Evolutionary conservation across 2,113 vertebrate genomes (phyloP).

Genomic region (Phrynosoma platyrhinos): DNA sequence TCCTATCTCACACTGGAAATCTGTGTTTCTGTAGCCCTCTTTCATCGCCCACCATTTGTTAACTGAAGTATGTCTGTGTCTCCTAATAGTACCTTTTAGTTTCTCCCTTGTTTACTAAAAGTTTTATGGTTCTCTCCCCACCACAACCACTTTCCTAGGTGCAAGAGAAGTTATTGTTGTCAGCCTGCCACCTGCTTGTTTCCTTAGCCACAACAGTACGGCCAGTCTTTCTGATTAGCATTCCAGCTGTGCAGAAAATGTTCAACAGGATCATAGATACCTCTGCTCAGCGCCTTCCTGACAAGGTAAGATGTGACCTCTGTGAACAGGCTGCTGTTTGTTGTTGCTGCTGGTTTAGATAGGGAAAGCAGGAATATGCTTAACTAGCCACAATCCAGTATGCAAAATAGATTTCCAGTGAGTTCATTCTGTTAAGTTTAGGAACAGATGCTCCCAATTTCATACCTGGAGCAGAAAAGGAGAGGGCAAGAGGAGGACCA

Average conservation of each 20-base stretch:
- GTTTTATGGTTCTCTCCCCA: too few relatives aligned
- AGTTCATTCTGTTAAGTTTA: not conserved
- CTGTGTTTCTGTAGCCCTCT: too few relatives aligned
- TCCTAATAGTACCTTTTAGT: too few relatives aligned
- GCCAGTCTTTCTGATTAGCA: conserved; percentile 92
- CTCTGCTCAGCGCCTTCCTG: conserved; percentile 86
- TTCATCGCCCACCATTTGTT: too few relatives aligned
- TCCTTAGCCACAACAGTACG: conserved; percentile 94
- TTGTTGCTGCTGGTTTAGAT: not conserved
- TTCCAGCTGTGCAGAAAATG: conserved; percentile 93
- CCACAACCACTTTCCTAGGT: conserved; percentile 77
- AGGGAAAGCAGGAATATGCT: too few relatives aligned
- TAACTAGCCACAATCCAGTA: too few relatives aligned
- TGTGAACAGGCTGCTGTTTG: not conserved
- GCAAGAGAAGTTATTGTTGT: conserved; percentile 94
- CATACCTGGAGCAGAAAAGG: not conserved
- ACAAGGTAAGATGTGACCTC: conserved; percentile 81
- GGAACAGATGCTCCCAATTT: not conserved
- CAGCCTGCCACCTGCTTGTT: conserved; percentile 92
- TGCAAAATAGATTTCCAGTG: too few relatives aligned
- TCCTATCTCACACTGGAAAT: too few relatives aligned
- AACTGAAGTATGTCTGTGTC: too few relatives aligned
- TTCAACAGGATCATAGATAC: conserved; percentile 93
- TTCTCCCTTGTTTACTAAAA: too few relatives aligned
- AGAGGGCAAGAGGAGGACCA: too few relatives aligned